Evolutionary conservation across 2,797 vertebrate genomes (phyloP).

Genomic region (Microcaecilia unicolor): DNA sequence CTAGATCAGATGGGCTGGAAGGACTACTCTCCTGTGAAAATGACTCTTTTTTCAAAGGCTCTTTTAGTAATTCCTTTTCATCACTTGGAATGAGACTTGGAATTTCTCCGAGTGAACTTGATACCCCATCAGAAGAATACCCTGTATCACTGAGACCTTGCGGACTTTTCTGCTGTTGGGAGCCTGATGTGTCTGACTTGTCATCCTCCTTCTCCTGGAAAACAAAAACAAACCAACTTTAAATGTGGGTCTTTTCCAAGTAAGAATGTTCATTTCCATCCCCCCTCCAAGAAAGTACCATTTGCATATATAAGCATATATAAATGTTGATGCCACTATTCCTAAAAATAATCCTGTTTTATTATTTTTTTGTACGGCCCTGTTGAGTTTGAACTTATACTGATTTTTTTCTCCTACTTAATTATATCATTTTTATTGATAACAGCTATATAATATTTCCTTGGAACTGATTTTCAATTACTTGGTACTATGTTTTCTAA

Average conservation of each 20-base stretch:
- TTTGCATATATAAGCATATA: constrained; percentile 20
- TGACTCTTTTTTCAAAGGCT: constrained; percentile 56
- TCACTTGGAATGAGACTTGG: constrained; percentile 62
- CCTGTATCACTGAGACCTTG: constrained; percentile 71
- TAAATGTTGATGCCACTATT: no score
- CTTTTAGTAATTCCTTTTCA: constrained; percentile 60
- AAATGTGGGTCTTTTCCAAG: constrained; percentile 10
- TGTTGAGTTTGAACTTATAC: no score
- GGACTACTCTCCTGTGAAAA: constrained; percentile 66
- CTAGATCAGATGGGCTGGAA: constrained; percentile 79
- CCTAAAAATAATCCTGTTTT: no score
- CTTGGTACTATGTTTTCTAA: no score
- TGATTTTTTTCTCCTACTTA: no score
- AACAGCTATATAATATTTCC: no score
- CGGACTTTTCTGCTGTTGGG: constrained; percentile 67
- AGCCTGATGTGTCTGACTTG: constrained; percentile 61
- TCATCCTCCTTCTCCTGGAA: constrained; percentile 69
- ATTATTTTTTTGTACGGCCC: no score
- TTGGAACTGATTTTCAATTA: no score
- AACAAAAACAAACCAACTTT: constrained; percentile 41
- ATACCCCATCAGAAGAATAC: constrained; percentile 73
- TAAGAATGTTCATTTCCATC: not conserved
- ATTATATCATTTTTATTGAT: no score
- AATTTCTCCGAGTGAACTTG: constrained; percentile 70
- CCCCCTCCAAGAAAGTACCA: no score